Percentiles rank a stretch among this genome's conserved stretches.
Conservation (phyloP, 2,888 invertebrate species). For the Hypena proboscidalis region DNA sequence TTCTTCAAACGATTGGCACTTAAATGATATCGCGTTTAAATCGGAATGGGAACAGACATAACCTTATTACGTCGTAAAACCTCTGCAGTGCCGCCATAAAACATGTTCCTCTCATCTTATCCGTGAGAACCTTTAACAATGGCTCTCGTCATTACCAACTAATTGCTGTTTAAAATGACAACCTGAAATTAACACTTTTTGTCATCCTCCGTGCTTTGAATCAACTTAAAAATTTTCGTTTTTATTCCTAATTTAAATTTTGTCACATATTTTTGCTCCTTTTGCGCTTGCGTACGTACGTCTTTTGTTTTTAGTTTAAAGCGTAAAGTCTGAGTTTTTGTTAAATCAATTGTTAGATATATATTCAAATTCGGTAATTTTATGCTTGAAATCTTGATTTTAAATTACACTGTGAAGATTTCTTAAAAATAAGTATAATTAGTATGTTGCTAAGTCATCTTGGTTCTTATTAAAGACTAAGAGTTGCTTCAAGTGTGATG, state of each 20-base stretch:
- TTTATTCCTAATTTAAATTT: conserved; percentile 5
- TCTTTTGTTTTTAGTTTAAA: conserved; percentile 32
- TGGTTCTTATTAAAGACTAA: too few relatives aligned
- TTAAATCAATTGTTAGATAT: conserved; percentile 37
- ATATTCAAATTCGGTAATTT: conserved; percentile 28
- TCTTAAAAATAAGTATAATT: conserved; percentile 6
- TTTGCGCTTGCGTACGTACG: conserved; percentile 19
- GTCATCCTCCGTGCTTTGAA: conserved; percentile 40
- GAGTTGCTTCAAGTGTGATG: not conserved
- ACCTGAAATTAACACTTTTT: conserved; percentile 56
- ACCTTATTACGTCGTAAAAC: conserved; percentile 48
- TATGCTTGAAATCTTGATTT: conserved; percentile 24
- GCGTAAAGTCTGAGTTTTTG: conserved; percentile 34
- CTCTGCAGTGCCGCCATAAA: conserved; percentile 39
- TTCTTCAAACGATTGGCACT: conserved; percentile 15
- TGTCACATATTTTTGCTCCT: conserved; percentile 12
- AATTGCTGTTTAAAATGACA: conserved; percentile 59
- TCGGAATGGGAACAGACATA: conserved; percentile 35
- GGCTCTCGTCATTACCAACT: conserved; percentile 55
- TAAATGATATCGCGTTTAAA: conserved; percentile 30
- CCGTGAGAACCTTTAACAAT: conserved; percentile 65
- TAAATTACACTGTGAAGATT: conserved; percentile 17
- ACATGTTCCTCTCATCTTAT: conserved; percentile 44
- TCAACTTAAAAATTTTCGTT: conserved; percentile 21
- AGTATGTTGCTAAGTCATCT: not conserved